Conservation (phyloP, 2,797 vertebrate species). For the Gymnopithys bicolor region DNA sequence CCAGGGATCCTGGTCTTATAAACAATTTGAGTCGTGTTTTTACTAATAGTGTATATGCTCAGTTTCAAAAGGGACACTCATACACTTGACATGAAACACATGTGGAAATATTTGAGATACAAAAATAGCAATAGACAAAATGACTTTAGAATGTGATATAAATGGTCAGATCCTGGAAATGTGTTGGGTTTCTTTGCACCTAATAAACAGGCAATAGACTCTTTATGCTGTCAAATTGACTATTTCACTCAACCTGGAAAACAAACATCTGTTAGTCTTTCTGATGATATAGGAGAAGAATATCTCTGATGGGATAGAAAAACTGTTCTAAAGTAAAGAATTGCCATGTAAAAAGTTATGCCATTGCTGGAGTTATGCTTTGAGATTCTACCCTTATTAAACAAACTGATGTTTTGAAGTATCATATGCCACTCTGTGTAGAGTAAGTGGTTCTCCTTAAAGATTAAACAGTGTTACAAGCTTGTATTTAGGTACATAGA, state of each 20-base stretch:
- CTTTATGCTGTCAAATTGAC: neutral
- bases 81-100: neutral
- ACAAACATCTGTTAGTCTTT: neutral
- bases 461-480: neutral
- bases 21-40: neutral
- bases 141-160: neutral
- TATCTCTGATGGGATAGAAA: neutral
- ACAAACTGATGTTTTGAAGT: neutral
- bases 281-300: neutral
- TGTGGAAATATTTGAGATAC: neutral
- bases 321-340: neutral
- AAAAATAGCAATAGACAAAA: neutral
- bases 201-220: neutral
- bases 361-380: neutral
- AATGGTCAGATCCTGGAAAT: neutral
- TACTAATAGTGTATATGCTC: neutral
- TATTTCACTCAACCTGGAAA: neutral
- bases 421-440: neutral
- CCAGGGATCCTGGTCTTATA: neutral
- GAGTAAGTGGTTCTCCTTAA: neutral
- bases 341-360: neutral
- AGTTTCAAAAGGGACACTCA: neutral
- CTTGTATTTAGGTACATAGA: neutral
- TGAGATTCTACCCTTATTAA: neutral
- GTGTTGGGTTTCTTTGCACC: neutral